Percentiles rank a stretch among this genome's conserved stretches.
Evolutionary conservation across 1,140 invertebrate genomes (phyloP).

Genomic region (Eupeodes corollae): DNA sequence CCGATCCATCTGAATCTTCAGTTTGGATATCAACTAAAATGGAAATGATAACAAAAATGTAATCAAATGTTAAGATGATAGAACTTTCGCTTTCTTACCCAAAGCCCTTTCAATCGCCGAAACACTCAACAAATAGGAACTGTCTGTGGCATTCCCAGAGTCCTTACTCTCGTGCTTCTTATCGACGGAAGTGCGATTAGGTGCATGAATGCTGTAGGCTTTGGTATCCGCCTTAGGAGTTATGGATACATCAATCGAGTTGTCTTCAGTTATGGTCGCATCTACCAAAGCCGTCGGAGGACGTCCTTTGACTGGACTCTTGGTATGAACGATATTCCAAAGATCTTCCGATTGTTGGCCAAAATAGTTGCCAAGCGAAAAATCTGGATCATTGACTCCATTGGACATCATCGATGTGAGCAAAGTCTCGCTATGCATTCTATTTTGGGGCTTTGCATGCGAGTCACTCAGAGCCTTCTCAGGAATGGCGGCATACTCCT

Average conservation of each 20-base stretch:
- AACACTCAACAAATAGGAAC: not conserved
- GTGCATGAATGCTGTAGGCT: constrained; percentile 23
- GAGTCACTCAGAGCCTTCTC: constrained; percentile 18
- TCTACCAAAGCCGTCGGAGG: constrained; percentile 7
- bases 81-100: not conserved
- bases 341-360: constrained; percentile 27
- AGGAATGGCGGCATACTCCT: constrained; percentile 28
- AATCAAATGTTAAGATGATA: not conserved
- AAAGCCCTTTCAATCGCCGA: not conserved
- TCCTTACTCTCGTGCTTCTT: constrained; percentile 7
- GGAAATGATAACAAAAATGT: not conserved
- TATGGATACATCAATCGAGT: not conserved
- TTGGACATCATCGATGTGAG: constrained; percentile 15
- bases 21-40: not conserved
- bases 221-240: constrained; percentile 27
- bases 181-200: constrained; percentile 8
- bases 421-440: constrained; percentile 12
- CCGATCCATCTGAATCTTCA: not conserved
- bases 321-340: constrained; percentile 15
- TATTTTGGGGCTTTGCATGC: constrained; percentile 13
- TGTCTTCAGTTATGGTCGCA: not conserved
- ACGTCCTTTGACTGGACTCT: constrained; percentile 9
- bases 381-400: constrained; percentile 19
- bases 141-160: constrained; percentile 5
- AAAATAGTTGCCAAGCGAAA: constrained; percentile 30